Percentiles rank a stretch among this genome's conserved stretches.
phyloP scores from a whole-genome alignment of 2,797 vertebrate species.

The Sebastes umbrosus region DNA sequence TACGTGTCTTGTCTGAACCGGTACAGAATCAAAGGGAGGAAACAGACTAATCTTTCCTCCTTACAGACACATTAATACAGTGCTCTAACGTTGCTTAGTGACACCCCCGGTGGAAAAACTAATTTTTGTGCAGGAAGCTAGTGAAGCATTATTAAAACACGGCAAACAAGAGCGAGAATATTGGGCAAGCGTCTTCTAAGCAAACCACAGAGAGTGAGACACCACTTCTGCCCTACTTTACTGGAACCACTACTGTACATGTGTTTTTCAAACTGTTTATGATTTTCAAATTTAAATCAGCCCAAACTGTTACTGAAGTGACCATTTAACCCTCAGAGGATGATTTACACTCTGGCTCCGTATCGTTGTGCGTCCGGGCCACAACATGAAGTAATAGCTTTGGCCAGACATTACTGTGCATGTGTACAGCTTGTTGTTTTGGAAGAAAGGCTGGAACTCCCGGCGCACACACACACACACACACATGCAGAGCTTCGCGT shows the following conservation, averaged over 20 bases:
- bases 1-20: conserved; percentile 60
- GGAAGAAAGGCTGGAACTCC: conserved; percentile 69
- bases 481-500: conserved; percentile 53
- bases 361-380: conserved; percentile 28
- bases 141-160: conserved; percentile 72
- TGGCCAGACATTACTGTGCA: conserved; percentile 62
- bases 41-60: conserved; percentile 70
- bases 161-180: conserved; percentile 71
- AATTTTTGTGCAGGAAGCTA: conserved; percentile 68
- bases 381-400: conserved; percentile 64
- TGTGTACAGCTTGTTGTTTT: conserved; percentile 74
- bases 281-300: conserved; percentile 22
- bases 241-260: background rate
- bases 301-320: conserved; percentile 15
- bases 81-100: conserved; percentile 66
- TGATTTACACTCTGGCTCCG: conserved; percentile 29
- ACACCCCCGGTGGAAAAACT: conserved; percentile 74
- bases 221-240: conserved; percentile 11
- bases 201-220: conserved; percentile 31
- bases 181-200: conserved; percentile 58
- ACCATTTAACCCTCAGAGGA: conserved; percentile 29
- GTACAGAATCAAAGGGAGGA: conserved; percentile 68
- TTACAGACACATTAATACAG: conserved; percentile 57
- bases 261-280: conserved; percentile 4
- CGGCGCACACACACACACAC: conserved; percentile 15